A percentile compares a stretch with the other conserved stretches of the same genome.
Conservation (phyloP, 1,140 invertebrate genomes). For the Sarcophaga peregrina region DNA sequence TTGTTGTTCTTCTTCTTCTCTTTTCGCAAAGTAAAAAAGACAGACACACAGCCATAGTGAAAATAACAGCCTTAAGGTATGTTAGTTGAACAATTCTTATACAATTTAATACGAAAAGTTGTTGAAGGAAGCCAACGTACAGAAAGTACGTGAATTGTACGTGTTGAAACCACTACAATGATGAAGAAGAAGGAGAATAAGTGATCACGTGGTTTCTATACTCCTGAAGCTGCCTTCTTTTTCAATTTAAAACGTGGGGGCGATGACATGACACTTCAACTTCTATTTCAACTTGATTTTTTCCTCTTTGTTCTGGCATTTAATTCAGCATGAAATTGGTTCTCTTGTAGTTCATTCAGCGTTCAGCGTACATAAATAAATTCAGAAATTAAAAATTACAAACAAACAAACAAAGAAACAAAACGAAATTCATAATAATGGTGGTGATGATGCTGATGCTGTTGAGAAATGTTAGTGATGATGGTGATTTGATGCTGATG, state of each 20-base stretch:
- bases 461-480: too few relatives aligned
- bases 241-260: background rate
- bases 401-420: background rate
- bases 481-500: too few relatives aligned
- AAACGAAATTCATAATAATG: background rate
- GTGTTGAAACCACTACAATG: background rate
- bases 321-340: constrained; percentile 48
- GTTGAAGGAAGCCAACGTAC: background rate
- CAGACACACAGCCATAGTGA: too few relatives aligned
- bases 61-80: constrained; percentile 45
- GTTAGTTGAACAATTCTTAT: constrained; percentile 23
- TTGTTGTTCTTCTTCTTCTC: constrained; percentile 17
- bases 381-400: background rate
- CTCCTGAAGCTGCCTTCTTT: background rate
- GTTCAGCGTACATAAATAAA: background rate
- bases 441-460: background rate
- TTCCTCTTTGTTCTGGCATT: constrained; percentile 41
- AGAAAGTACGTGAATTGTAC: constrained; percentile 15
- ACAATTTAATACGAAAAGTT: constrained; percentile 26
- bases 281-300: background rate
- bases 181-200: background rate
- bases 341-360: background rate
- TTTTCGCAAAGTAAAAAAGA: too few relatives aligned
- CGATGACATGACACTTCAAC: constrained; percentile 46
- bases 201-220: background rate